Base-by-base conservation (phyloP, 2,797 vertebrate species). In the Danio tinwini region DNA sequence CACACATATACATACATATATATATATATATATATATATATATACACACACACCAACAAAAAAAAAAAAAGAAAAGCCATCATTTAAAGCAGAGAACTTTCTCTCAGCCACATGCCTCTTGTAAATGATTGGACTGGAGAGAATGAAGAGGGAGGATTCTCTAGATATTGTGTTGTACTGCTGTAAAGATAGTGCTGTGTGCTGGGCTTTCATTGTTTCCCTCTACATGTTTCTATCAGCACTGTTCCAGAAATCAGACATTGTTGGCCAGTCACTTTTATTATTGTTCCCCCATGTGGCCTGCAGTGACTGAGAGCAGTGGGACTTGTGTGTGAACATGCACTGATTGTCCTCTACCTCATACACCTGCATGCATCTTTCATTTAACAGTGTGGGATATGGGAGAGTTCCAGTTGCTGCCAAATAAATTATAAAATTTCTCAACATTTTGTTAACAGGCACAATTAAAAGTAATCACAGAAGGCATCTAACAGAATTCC, bases 171-270 rank as follows among this genome's bases (percentile, higher is more conserved):
- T 50, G 11, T 81, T 55, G 16, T 42, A 21, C 75, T 58, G 16
- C 49, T 78, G 68, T 75, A 81, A 65, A 5, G 85, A 56, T 84
- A 86, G 83, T 85, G 84, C 88, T 85, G 86, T 78, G 81, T 86
- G 68, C 39, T 65, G 44, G 45, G 73, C 65, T 80, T 80, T 86
- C 83, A 87, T 91, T 92, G 90, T 91, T 62, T 78, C 76, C n/a
- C 61, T 67, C 82, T 37, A 83, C 82, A 82, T 76, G 86, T 81
- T 82, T 89, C 82, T 83, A 86, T 88, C 85, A 82, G 89, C 85
- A 83, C 88, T 88, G 89, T 93, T 92, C 90, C 90, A 93, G 91
- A 93, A 92, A 90, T 85, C 21, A 7, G 80, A 70, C 86, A 91
- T 90, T 92, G 91, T 93, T 87, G 81, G 83, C 65, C 2, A 44